Base-by-base conservation (phyloP, 1,140 invertebrate species). In the Anoplophora glabripennis region DNA sequence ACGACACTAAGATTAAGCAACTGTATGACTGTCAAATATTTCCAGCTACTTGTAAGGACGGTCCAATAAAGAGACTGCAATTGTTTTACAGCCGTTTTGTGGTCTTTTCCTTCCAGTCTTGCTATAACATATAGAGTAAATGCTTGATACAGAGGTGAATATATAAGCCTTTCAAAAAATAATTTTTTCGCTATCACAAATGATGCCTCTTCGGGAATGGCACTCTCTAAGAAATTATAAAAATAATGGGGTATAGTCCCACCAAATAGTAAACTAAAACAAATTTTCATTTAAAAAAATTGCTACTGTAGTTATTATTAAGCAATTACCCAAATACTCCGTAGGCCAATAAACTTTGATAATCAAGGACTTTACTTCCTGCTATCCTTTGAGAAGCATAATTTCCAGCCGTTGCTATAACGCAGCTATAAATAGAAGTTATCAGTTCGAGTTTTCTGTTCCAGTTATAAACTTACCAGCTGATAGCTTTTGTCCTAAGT, bases 231-330 rank as follows among this genome's bases (percentile, higher is more conserved):
- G 12, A 79, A 78, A 57, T 78, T 75, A 67, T 87, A 89, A 70
- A 89, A 89, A 65, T 82, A 89, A 73, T 89, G 87, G 4, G 87
- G 87, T 1, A 88, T 75, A 14, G 83, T 79, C 4, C 88, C 87
- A 28, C 87, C 87, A 74, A 89, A 89, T 10, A 88, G 64, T 15
- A 89, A 76, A 21, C 86, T 86, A 71, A 34, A 76, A 78, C 21
- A 28, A 28, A 28, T 3, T 28, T 28, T 2, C 5, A 28, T 28
- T 28, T 18, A 35, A 48, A 56, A n/a, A 14, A 4, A 17, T 46
- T 12, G 14, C 4, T 1, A 56, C 38, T 40, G 34, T 18, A 58
- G 42, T 48, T 28, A 28, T 28, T 28, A 5, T 34, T 48, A 64
- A 28, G 5, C 2, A 2, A 71, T 78, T 79, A 87, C 85, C 87